Conservation (phyloP, 2,888 invertebrate species). For the Amphipoea lucens region DNA sequence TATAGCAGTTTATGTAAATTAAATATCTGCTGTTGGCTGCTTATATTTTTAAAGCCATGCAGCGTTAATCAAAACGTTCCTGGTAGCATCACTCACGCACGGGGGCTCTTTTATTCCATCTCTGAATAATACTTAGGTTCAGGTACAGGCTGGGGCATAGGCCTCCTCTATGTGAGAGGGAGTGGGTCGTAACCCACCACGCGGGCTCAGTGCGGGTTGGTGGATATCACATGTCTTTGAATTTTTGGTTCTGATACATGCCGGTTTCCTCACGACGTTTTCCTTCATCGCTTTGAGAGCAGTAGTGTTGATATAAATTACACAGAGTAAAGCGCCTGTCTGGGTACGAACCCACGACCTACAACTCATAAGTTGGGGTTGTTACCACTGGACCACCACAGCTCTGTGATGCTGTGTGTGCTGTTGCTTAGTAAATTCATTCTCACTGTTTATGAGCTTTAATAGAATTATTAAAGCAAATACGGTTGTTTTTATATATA, state of each 20-base stretch:
- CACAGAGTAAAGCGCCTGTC: neutral
- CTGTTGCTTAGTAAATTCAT: neutral
- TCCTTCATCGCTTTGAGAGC: neutral
- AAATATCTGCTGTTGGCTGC: neutral
- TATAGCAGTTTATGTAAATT: neutral
- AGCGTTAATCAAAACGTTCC: neutral
- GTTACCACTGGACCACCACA: neutral
- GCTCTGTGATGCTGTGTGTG: neutral
- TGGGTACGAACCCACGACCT: neutral
- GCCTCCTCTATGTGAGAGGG: neutral
- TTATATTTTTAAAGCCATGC: neutral
- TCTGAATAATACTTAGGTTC: neutral
- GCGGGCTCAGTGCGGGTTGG: too few species aligned
- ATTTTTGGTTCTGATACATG: neutral
- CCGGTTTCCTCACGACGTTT: neutral
- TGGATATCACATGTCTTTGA: neutral
- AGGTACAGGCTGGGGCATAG: too few species aligned
- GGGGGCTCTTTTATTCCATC: neutral
- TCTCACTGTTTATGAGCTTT: neutral
- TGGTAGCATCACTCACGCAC: neutral
- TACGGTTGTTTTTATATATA: too few species aligned
- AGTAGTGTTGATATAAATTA: neutral
- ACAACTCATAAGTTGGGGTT: neutral
- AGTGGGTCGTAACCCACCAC: neutral
- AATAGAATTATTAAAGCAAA: neutral